Conservation (phyloP, 2,888 invertebrate genomes). For the Atethmia centrago region DNA sequence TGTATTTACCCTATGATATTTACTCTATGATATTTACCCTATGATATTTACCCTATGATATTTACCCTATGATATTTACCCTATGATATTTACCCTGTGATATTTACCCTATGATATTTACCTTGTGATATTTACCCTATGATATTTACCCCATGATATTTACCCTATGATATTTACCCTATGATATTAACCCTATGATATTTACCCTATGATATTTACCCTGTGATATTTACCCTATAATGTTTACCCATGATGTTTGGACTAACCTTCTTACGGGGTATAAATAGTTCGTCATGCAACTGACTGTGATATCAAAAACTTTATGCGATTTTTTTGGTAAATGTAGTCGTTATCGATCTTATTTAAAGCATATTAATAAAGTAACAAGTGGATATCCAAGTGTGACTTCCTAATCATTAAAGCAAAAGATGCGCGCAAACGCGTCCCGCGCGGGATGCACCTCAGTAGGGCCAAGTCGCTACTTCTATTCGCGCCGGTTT, state of each 20-base stretch:
- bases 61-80: too few species aligned
- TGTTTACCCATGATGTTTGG: too few species aligned
- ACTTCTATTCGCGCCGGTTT: neutral
- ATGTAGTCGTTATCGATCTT: neutral
- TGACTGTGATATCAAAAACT: neutral
- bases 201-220: too few species aligned
- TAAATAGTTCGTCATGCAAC: neutral
- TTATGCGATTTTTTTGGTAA: neutral
- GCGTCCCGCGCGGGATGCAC: neutral
- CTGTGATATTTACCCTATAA: neutral
- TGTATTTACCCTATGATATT: neutral
- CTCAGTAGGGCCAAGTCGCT: neutral
- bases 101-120: too few species aligned
- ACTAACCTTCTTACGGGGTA: neutral
- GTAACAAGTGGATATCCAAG: neutral
- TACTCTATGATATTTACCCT: neutral
- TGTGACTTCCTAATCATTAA: neutral
- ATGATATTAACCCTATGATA: too few species aligned
- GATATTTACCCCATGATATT: too few species aligned
- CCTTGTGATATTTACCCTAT: neutral
- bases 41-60: neutral
- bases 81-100: neutral
- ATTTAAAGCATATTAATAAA: neutral
- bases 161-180: too few species aligned
- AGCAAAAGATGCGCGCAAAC: neutral